Conservation (phyloP, 2,113 vertebrate species). For the Tinamus guttatus region DNA sequence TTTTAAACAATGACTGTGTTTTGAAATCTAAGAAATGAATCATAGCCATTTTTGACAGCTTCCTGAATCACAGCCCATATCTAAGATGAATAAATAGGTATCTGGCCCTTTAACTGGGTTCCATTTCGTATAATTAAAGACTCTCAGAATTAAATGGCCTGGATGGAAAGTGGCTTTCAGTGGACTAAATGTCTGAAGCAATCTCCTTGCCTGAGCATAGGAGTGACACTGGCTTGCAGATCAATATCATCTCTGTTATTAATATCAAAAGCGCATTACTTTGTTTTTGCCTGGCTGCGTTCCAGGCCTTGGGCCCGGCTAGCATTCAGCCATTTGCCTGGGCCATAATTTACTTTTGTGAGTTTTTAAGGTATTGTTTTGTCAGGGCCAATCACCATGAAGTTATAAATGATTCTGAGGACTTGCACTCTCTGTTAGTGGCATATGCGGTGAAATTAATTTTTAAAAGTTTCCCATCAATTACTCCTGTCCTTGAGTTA, state of each 20-base stretch:
- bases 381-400: constrained; percentile 98
- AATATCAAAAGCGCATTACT: constrained; percentile 99
- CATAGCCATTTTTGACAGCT: constrained; percentile 80
- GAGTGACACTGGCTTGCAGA: constrained; percentile 87
- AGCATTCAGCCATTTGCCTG: constrained; percentile 89
- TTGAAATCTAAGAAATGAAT: constrained; percentile 81
- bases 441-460: constrained; percentile 91
- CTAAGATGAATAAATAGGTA: constrained; percentile 75
- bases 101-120: constrained; percentile 84
- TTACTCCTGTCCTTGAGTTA: constrained; percentile 97
- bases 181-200: constrained; percentile 89
- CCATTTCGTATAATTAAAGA: constrained; percentile 98
- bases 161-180: constrained; percentile 95
- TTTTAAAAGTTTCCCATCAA: constrained; percentile 97
- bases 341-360: constrained; percentile 99
- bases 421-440: constrained; percentile 87
- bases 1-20: constrained; percentile 72
- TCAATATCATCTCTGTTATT: constrained; percentile 99
- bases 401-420: constrained; percentile 96
- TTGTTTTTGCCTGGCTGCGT: constrained; percentile 92
- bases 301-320: constrained; percentile 84
- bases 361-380: constrained; percentile 99
- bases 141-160: constrained; percentile 93
- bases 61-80: constrained; percentile 79
- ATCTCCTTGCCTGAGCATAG: constrained; percentile 81